Evolutionary conservation across 2,888 invertebrate genomes (phyloP).

Genomic region (Mythimna vitellina): DNA sequence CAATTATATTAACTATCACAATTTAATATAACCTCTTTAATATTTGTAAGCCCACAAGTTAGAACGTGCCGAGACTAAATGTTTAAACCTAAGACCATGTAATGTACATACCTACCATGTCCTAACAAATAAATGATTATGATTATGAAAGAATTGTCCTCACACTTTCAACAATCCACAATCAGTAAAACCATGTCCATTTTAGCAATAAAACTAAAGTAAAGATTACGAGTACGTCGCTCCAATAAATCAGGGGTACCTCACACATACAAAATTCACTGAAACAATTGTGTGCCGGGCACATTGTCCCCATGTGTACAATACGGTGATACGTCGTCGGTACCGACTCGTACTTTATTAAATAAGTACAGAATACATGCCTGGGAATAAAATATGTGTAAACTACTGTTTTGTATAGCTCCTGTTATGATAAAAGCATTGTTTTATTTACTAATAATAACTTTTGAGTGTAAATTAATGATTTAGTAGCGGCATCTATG

Average conservation of each 20-base stretch:
- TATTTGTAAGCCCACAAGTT: no score
- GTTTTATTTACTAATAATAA: no score
- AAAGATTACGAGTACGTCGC: slow-evolving; percentile 27
- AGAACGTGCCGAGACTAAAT: no score
- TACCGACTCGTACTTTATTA: slow-evolving; percentile 59
- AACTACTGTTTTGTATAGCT: neutral
- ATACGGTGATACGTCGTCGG: slow-evolving; percentile 40
- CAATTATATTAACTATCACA: no score
- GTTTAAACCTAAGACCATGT: no score
- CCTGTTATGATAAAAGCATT: no score
- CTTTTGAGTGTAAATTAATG: no score
- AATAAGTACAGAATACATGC: slow-evolving; percentile 60
- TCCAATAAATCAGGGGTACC: slow-evolving; percentile 41
- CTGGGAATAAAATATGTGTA: slow-evolving; percentile 20
- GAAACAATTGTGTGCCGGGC: slow-evolving; percentile 51
- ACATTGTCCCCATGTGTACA: slow-evolving; percentile 61
- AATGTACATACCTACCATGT: no score
- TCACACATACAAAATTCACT: slow-evolving; percentile 45
- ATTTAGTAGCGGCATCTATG: no score
- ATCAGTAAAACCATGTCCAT: neutral
- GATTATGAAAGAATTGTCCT: no score
- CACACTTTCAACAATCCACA: neutral
- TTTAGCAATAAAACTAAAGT: neutral
- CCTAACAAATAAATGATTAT: no score
- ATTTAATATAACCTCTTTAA: no score